These are phyloP conservation scores for Ricordea florida DNA, from an alignment of 92 coral and sea anemone species.

Conservation along the genomic window DNA sequence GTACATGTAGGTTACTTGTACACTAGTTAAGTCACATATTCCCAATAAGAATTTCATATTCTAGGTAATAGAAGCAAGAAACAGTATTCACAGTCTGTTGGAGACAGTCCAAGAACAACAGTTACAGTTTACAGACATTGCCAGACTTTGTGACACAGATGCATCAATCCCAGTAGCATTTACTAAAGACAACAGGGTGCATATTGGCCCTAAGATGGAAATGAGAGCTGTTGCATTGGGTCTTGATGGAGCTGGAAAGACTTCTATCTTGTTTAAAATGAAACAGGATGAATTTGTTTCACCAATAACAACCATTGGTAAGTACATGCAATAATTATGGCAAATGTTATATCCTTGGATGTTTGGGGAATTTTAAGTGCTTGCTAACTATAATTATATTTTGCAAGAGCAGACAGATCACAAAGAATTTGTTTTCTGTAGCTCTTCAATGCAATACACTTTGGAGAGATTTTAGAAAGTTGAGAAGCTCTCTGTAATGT, in stretches of 20 bases:
- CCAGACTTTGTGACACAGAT: slow-evolving; percentile 91
- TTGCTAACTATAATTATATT: too few relatives aligned
- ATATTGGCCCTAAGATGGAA: slow-evolving; percentile 99
- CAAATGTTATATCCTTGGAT: neutral
- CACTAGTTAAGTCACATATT: neutral
- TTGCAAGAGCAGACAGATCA: too few relatives aligned
- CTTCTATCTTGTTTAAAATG: slow-evolving; percentile 95
- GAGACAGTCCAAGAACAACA: slow-evolving; percentile 98
- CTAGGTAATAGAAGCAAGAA: slow-evolving; percentile 93
- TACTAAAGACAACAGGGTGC: slow-evolving; percentile 96
- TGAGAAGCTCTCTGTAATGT: too few relatives aligned
- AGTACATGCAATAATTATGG: neutral
- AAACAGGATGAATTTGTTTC: slow-evolving; percentile 98
- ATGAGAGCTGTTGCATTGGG: slow-evolving; percentile 98
- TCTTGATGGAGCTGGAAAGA: slow-evolving; percentile 99
- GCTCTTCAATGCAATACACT: too few relatives aligned
- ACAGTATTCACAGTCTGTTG: slow-evolving; percentile 83
- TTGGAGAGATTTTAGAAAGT: too few relatives aligned
- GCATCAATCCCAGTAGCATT: slow-evolving; percentile 98
- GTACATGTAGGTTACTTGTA: neutral
- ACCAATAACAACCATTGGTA: slow-evolving; percentile 97
- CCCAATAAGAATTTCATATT: neutral
- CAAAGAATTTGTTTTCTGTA: too few relatives aligned
- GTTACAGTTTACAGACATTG: slow-evolving; percentile 92
- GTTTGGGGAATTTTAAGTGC: neutral